Evolutionary conservation across 2,888 invertebrate species (phyloP).

Genomic region (Syrista parreyssii): DNA sequence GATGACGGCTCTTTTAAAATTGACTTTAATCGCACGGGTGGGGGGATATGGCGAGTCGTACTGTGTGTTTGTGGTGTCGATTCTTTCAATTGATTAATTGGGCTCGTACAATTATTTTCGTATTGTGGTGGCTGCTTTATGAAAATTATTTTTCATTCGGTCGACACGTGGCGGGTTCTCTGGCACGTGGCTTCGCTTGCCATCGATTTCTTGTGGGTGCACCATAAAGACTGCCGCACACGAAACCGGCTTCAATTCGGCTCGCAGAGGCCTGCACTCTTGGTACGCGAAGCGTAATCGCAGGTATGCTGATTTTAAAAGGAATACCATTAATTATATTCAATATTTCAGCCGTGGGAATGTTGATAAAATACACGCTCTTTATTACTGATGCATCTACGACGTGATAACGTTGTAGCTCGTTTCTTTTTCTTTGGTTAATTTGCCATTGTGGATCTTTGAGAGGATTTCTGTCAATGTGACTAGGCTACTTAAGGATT

Average conservation of each 20-base stretch:
- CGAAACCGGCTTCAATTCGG: not conserved
- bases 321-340: slow-evolving; percentile 35
- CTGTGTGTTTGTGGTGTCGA: not conserved
- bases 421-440: not conserved
- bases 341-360: slow-evolving; percentile 25
- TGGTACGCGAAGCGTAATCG: not conserved
- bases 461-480: not conserved
- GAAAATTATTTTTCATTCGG: not conserved
- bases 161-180: not conserved
- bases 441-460: not conserved
- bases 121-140: not conserved
- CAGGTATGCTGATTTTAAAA: slow-evolving; percentile 27
- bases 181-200: not conserved
- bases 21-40: not conserved
- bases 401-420: not conserved
- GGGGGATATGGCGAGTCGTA: not conserved
- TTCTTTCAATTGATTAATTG: too few relatives aligned
- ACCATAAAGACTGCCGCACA: not conserved
- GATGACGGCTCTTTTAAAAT: not conserved
- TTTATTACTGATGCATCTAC: not conserved
- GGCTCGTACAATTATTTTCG: too few relatives aligned
- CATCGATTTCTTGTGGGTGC: not conserved
- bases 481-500: not conserved
- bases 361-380: slow-evolving; percentile 32
- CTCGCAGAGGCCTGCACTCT: not conserved